A percentile compares a stretch with the other conserved stretches of the same genome.
Conservation (phyloP, 2,888 invertebrate species). For the Argyresthia goedartella region DNA sequence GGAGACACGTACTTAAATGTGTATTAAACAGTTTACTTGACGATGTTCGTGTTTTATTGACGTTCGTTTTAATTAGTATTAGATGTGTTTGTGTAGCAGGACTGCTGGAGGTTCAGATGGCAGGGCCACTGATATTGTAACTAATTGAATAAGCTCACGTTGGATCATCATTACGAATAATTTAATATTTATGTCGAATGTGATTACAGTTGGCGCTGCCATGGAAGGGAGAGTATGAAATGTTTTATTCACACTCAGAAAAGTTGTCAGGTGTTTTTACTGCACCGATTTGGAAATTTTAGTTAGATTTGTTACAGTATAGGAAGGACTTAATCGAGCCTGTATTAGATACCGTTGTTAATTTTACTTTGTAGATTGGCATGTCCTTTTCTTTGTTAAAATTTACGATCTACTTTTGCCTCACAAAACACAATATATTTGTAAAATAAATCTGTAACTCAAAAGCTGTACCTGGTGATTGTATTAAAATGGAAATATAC, state of each 20-base stretch:
- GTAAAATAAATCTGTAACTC: slow-evolving; percentile 52
- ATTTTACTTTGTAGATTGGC: slow-evolving; percentile 17
- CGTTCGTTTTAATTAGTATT: slow-evolving; percentile 51
- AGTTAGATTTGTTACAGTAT: not conserved
- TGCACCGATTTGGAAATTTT: not conserved
- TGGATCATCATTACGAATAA: not conserved
- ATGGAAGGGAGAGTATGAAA: not conserved
- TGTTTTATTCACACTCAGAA: not conserved
- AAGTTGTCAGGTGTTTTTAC: not conserved
- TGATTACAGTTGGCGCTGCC: not conserved
- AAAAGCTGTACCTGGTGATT: slow-evolving; percentile 65
- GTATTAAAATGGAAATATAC: slow-evolving; percentile 67
- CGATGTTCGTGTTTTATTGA: slow-evolving; percentile 43
- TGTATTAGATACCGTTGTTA: not conserved
- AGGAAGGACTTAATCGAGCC: not conserved
- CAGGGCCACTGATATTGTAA: slow-evolving; percentile 20
- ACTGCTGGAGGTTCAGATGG: slow-evolving; percentile 39
- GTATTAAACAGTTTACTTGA: slow-evolving; percentile 23
- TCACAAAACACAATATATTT: slow-evolving; percentile 37
- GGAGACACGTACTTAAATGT: slow-evolving; percentile 21
- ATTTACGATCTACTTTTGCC: slow-evolving; percentile 42
- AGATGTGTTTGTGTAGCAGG: slow-evolving; percentile 39
- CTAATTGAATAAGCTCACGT: not conserved
- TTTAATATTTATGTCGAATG: not conserved
- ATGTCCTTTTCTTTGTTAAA: slow-evolving; percentile 37